Conservation (phyloP, 2,113 vertebrate genomes). For the Pithys albifrons region DNA sequence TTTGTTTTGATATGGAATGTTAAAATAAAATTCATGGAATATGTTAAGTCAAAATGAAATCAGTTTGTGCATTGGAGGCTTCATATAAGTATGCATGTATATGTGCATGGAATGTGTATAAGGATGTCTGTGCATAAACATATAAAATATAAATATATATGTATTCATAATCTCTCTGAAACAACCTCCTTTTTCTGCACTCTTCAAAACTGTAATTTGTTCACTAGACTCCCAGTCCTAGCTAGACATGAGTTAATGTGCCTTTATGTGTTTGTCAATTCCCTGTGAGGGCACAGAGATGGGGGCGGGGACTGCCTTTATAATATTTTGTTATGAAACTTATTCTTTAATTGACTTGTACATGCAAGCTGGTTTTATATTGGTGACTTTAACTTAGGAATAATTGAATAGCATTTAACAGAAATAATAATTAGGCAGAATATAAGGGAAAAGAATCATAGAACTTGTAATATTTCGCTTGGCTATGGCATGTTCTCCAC, state of each 20-base stretch:
- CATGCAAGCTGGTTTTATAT: background rate
- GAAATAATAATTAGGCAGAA: background rate
- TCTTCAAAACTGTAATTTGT: background rate
- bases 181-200: background rate
- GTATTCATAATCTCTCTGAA: background rate
- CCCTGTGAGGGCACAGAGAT: background rate
- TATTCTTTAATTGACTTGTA: background rate
- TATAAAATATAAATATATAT: background rate
- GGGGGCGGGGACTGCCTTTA: background rate
- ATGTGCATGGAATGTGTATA: background rate
- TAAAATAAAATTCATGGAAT: conserved; percentile 2
- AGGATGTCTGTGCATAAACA: background rate
- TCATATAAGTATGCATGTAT: background rate
- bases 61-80: background rate
- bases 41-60: conserved; percentile 4
- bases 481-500: background rate
- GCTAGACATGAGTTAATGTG: background rate
- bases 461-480: background rate
- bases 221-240: background rate
- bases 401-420: background rate
- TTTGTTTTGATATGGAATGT: conserved; percentile 36
- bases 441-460: background rate
- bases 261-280: background rate
- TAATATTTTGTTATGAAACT: background rate
- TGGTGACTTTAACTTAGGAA: background rate